Base-by-base conservation (phyloP, 2,113 vertebrate species). In the Panthera tigris region DNA sequence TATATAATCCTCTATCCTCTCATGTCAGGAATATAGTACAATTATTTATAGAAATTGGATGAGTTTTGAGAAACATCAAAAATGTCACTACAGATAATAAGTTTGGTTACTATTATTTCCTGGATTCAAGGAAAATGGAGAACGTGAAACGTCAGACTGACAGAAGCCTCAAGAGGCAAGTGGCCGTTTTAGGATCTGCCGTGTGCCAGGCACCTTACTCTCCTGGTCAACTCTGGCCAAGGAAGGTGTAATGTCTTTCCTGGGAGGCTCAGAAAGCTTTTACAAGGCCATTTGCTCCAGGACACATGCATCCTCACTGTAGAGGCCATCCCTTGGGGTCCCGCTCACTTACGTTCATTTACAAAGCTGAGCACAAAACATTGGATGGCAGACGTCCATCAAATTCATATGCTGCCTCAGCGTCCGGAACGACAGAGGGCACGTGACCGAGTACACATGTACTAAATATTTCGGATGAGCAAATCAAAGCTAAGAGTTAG, bases 221-320 rank as follows among this genome's bases (percentile, higher is more conserved):
- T 9, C 10, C 25, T 27, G 0, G 2, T 80, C 52, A 33, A 6
- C 11, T 52, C 45, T 14, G 27, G 52, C 65, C 18, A 25, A 55
- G 82, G 33, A 69, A 52, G n/a, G 27, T 7, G 33, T 4, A 18
- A 10, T 0, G 15, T 45, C 87, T 55, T 39, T 81, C n/a, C 14
- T 23, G 16, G 50, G 41, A 36, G 61, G 33, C 16, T 33, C 66
- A 7, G 15, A 29, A 14, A 16, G n/a, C 13, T 36, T 14, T 52
- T 25, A 15, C 7, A 68, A 82, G 63, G 63, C 73, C n/a, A 12
- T 7, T 15, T 2, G 21, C 19, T 73, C 11, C 25, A 5, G 9
- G 27, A 50, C 25, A 4, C 7, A 0, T 0, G 4, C 6, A 1
- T 61, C 50, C 41, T 6, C 6, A 1, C 15, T 2, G 14, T 1